phyloP scores from a whole-genome alignment of 2,797 vertebrate species.

The Diplodus sargus region DNA sequence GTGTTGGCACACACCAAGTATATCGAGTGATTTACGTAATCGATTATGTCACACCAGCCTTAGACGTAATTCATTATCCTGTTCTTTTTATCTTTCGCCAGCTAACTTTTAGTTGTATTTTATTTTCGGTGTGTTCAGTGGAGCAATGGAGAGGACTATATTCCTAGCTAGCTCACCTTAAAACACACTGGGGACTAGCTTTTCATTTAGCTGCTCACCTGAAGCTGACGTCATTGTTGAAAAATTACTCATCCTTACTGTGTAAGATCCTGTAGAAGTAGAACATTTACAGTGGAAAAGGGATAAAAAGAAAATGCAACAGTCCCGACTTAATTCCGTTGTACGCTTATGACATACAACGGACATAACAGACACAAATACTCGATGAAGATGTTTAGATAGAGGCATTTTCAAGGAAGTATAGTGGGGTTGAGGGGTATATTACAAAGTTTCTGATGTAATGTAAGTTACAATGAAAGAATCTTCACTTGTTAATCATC shows the following conservation, averaged over 20 bases:
- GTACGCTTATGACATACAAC: too few relatives aligned
- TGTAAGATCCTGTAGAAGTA: too few relatives aligned
- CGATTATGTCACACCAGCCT: too few relatives aligned
- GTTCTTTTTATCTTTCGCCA: too few relatives aligned
- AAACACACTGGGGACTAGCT: background rate
- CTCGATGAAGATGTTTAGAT: background rate
- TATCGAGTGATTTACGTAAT: too few relatives aligned
- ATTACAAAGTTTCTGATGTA: background rate
- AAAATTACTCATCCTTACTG: too few relatives aligned
- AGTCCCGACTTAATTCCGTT: background rate
- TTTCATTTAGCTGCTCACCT: too few relatives aligned
- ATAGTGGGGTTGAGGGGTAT: background rate
- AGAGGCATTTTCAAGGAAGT: background rate
- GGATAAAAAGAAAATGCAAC: too few relatives aligned
- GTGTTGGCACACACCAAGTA: too few relatives aligned
- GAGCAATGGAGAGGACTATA: background rate
- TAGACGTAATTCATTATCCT: too few relatives aligned
- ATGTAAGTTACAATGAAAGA: conserved; percentile 4
- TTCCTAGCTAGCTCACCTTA: background rate
- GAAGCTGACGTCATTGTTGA: too few relatives aligned
- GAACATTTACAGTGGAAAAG: too few relatives aligned
- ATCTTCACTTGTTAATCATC: background rate
- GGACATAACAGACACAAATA: background rate
- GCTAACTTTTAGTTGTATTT: background rate
- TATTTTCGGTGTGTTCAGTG: background rate